phyloP scores from a whole-genome alignment of 2,888 invertebrate genomes.

The Sturmia bella region DNA sequence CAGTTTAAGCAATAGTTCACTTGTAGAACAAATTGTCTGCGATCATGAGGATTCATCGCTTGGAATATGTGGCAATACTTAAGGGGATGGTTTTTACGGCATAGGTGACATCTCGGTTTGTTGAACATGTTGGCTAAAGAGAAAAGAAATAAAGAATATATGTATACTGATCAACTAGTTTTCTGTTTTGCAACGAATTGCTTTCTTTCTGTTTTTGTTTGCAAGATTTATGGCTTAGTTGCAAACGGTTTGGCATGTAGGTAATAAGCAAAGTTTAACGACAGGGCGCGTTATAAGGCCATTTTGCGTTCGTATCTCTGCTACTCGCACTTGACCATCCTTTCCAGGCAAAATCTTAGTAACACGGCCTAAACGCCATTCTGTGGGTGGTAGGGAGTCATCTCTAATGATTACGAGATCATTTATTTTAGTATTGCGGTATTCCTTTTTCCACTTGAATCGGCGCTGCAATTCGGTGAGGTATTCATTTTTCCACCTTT shows the following conservation, averaged over 20 bases:
- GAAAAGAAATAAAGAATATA: neutral
- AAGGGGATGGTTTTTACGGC: no score
- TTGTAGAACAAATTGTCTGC: no score
- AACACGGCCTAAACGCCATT: slow-evolving; percentile 38
- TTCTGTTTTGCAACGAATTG: neutral
- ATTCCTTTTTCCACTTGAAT: neutral
- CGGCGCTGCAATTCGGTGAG: neutral
- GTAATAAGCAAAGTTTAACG: slow-evolving; percentile 19
- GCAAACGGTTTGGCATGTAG: no score
- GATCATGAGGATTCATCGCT: no score
- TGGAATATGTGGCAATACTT: no score
- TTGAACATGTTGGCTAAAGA: no score
- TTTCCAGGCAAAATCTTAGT: neutral
- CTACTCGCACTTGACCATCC: slow-evolving; percentile 36
- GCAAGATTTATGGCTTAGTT: neutral
- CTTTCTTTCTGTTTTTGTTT: neutral
- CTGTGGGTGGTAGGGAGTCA: slow-evolving; percentile 39
- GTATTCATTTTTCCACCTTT: neutral
- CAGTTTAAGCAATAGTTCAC: no score
- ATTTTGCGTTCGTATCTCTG: slow-evolving; percentile 8
- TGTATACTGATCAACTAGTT: neutral
- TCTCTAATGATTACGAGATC: slow-evolving; percentile 33
- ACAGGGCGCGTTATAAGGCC: slow-evolving; percentile 3
- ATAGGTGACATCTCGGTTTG: no score
- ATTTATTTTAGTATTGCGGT: neutral